phyloP scores from a whole-genome alignment of 2,113 vertebrate genomes.

The Mystacornis crossleyi region DNA sequence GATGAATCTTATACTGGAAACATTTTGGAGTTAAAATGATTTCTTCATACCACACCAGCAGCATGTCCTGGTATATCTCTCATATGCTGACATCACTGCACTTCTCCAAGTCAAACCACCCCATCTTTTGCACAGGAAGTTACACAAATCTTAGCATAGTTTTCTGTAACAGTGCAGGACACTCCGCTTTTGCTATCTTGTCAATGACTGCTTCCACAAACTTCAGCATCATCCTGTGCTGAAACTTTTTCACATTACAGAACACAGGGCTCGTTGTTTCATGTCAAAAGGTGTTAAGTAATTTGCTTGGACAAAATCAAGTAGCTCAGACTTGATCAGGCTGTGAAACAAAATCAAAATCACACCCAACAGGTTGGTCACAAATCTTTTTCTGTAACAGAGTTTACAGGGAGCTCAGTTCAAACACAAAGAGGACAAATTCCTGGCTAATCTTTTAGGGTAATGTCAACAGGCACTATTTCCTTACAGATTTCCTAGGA shows the following conservation, averaged over 20 bases:
- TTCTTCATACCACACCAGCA: background rate
- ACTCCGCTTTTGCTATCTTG: background rate
- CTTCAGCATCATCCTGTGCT: background rate
- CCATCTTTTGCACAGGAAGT: background rate
- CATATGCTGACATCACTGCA: background rate
- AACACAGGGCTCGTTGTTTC: background rate
- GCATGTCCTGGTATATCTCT: background rate
- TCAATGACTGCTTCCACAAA: background rate
- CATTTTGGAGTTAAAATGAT: background rate
- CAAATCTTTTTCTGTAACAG: background rate
- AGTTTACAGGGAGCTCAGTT: background rate
- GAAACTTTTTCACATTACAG: background rate
- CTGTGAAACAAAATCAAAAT: background rate
- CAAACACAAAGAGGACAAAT: background rate
- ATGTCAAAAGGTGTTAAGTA: background rate
- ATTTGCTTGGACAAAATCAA: background rate
- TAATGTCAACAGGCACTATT: background rate
- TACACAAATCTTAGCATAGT: background rate
- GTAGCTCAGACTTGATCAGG: background rate
- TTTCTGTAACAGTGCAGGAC: background rate
- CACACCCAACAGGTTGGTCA: accelerated
- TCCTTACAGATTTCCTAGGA: background rate
- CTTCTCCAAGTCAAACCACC: background rate
- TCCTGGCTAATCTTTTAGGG: background rate
- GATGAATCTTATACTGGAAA: background rate